Conservation (phyloP, 1,140 invertebrate genomes). For the Psilanteris sp. region DNA sequence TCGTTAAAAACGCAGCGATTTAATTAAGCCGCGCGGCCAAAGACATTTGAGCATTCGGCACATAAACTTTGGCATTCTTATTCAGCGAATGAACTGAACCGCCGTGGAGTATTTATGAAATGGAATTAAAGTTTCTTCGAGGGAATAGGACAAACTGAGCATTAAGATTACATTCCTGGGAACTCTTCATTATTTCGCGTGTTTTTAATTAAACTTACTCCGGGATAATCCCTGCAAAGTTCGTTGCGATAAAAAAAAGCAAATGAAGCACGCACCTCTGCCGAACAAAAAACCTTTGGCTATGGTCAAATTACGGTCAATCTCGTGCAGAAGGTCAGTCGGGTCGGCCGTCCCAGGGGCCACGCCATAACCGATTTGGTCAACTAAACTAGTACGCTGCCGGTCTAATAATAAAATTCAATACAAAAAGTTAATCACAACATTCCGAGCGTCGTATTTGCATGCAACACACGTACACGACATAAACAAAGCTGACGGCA, state of each 20-base stretch:
- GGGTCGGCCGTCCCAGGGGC: constrained; percentile 66
- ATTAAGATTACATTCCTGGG: constrained; percentile 8
- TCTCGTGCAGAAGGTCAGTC: constrained; percentile 83
- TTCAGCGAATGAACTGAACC: neutral
- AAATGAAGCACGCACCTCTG: constrained; percentile 77
- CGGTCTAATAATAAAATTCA: constrained; percentile 46
- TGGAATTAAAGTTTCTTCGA: neutral
- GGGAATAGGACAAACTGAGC: neutral
- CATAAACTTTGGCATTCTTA: neutral
- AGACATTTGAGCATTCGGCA: no score
- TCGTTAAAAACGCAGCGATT: no score
- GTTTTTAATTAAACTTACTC: constrained; percentile 4
- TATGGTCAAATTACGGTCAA: constrained; percentile 82
- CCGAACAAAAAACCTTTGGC: constrained; percentile 83
- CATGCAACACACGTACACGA: constrained; percentile 3
- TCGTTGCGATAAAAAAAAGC: neutral
- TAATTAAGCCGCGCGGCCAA: no score
- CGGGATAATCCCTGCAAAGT: neutral
- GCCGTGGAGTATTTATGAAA: neutral
- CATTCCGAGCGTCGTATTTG: no score
- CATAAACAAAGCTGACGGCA: no score
- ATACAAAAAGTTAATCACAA: no score
- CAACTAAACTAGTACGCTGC: constrained; percentile 72
- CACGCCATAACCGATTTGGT: constrained; percentile 63
- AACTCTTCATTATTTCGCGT: neutral